Evolutionary conservation across 1,140 invertebrate species (phyloP).

Genomic region (Idris sp.): DNA sequence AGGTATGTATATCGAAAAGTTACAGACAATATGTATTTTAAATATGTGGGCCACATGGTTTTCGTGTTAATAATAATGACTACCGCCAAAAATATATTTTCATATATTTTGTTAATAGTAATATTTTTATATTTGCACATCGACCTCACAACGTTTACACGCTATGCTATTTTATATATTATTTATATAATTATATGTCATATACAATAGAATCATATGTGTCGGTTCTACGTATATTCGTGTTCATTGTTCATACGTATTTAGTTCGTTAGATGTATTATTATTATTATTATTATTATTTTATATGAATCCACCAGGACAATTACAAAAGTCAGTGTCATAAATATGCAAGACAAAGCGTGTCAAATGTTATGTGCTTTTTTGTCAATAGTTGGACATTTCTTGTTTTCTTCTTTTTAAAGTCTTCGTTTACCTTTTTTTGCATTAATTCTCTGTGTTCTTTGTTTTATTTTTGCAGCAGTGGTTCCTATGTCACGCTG

Average conservation of each 20-base stretch:
- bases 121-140: constrained; percentile 50
- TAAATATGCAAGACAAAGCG: constrained; percentile 17
- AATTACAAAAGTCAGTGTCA: too few species aligned
- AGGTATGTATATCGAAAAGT: constrained; percentile 64
- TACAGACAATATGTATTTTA: constrained; percentile 64
- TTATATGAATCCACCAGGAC: too few species aligned
- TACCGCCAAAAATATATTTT: constrained; percentile 67
- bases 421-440: constrained; percentile 1
- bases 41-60: constrained; percentile 59
- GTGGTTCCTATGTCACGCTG: neutral
- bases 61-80: constrained; percentile 56
- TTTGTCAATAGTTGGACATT: constrained; percentile 10
- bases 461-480: too few species aligned
- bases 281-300: too few species aligned
- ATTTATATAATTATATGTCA: constrained; percentile 37
- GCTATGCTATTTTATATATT: constrained; percentile 5
- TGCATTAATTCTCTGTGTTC: too few species aligned
- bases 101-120: too few species aligned
- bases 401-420: too few species aligned
- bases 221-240: constrained; percentile 55
- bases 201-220: constrained; percentile 47
- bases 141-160: constrained; percentile 24
- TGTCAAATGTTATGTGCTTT: constrained; percentile 8
- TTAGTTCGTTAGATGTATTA: constrained; percentile 24
- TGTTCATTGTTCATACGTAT: constrained; percentile 50